Percentiles rank a stretch among this genome's conserved stretches.
phyloP scores from a whole-genome alignment of 2,113 vertebrate genomes.

The Aphelocoma coerulescens region DNA sequence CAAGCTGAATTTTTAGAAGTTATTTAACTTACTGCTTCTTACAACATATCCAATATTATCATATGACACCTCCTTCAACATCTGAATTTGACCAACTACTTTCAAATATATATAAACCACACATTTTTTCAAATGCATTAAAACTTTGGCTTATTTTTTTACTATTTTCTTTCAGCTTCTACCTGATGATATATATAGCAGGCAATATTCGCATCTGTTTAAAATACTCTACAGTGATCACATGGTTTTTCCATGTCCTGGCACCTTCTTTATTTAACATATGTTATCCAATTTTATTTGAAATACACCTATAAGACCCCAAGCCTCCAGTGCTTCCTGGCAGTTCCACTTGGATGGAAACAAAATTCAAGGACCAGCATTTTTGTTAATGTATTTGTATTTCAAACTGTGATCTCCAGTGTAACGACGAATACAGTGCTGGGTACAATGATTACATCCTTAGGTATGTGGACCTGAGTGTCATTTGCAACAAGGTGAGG shows the following conservation, averaged over 20 bases:
- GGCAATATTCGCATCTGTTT: not conserved
- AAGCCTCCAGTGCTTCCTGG: constrained; percentile 17
- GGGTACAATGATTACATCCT: not conserved
- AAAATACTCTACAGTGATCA: not conserved
- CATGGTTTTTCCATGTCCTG: not conserved
- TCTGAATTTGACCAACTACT: not conserved
- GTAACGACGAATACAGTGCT: not conserved
- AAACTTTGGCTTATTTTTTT: not conserved
- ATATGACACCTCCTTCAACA: not conserved
- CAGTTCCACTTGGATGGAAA: constrained; percentile 14
- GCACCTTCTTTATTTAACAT: constrained; percentile 27
- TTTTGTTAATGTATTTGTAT: not conserved
- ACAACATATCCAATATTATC: not conserved
- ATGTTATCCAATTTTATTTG: constrained; percentile 20
- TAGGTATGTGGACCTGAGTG: not conserved
- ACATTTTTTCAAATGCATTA: not conserved
- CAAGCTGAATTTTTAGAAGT: not conserved
- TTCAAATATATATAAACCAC: not conserved
- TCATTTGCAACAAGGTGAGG: constrained; percentile 16
- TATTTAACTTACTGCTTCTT: not conserved
- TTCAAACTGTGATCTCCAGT: not conserved
- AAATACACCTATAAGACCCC: constrained; percentile 2
- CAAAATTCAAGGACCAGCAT: not conserved
- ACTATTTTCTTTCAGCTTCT: not conserved
- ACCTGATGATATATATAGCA: not conserved